A percentile compares a stretch with the other conserved stretches of the same genome.
These are phyloP conservation scores for Melitaea cinxia DNA, from an alignment of 1,140 invertebrate genomes.

Conservation along the genomic window DNA sequence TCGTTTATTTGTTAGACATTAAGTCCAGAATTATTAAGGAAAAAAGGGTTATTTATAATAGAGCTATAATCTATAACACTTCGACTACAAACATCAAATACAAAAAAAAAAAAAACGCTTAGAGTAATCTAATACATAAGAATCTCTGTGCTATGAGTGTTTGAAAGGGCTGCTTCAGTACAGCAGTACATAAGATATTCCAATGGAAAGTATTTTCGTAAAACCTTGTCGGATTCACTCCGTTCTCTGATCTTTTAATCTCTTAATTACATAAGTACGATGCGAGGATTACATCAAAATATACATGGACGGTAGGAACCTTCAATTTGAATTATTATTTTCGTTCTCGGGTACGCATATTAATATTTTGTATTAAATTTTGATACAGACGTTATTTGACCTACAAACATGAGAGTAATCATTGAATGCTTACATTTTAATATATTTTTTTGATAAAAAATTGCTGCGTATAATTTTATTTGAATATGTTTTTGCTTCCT, in stretches of 20 bases:
- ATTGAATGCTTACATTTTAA: too few species aligned
- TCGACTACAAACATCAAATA: too few species aligned
- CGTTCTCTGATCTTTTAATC: constrained; percentile 44
- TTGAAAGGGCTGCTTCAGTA: constrained; percentile 9
- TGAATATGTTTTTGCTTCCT: too few species aligned
- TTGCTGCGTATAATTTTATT: too few species aligned
- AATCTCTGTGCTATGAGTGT: background rate
- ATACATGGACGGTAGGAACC: constrained; percentile 28
- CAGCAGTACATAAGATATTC: constrained; percentile 4
- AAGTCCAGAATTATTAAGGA: too few species aligned
- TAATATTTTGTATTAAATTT: constrained; percentile 34
- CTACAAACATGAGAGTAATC: background rate
- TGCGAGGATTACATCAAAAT: constrained; percentile 31
- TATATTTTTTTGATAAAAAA: too few species aligned
- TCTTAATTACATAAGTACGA: constrained; percentile 41
- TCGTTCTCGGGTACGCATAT: constrained; percentile 26
- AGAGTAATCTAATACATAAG: too few species aligned
- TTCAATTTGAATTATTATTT: constrained; percentile 36
- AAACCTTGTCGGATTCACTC: constrained; percentile 23
- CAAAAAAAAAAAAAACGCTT: too few species aligned
- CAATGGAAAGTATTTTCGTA: constrained; percentile 29
- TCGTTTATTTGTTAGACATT: too few species aligned
- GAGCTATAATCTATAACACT: too few species aligned
- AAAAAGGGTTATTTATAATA: too few species aligned
- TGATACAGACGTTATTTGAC: constrained; percentile 1